phyloP scores from a whole-genome alignment of 2,113 vertebrate species.

The Butorides virescens region DNA sequence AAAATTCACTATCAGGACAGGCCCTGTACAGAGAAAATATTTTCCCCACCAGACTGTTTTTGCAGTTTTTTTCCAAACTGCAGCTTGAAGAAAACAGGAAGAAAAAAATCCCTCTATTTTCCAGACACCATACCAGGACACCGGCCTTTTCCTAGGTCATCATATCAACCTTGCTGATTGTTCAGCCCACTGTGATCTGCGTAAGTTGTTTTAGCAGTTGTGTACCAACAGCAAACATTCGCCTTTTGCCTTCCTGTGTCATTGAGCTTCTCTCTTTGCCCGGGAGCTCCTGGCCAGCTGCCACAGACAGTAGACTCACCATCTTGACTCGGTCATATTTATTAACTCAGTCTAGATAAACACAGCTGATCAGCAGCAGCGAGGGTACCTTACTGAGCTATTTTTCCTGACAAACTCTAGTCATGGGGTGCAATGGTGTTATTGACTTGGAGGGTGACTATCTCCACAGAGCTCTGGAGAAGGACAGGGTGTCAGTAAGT shows the following conservation, averaged over 20 bases:
- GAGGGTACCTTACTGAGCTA: not conserved
- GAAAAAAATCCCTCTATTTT: not conserved
- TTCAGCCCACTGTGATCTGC: constrained; percentile 48
- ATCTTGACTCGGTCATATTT: constrained; percentile 13
- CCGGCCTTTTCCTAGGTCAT: not conserved
- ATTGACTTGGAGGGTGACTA: not conserved
- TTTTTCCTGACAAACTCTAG: not conserved
- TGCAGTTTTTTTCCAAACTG: constrained; percentile 21
- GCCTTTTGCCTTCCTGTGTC: constrained; percentile 58
- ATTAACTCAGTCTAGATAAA: constrained; percentile 40
- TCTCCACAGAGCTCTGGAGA: not conserved
- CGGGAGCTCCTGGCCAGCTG: constrained; percentile 11
- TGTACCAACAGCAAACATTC: constrained; percentile 58
- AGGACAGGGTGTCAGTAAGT: not conserved
- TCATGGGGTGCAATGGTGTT: not conserved
- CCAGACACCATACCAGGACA: not conserved
- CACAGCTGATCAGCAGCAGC: constrained; percentile 25
- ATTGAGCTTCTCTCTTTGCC: constrained; percentile 32
- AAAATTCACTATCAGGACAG: not conserved
- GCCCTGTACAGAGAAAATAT: not conserved
- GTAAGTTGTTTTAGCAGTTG: constrained; percentile 61
- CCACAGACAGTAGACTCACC: constrained; percentile 7
- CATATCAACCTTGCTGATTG: not conserved
- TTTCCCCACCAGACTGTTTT: not conserved
- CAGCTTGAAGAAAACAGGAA: constrained; percentile 46